Evolutionary conservation across 2,888 invertebrate species (phyloP), one percentile per base, ranked within the genome.

Genomic region (Acanthacorydalis orientalis): DNA sequence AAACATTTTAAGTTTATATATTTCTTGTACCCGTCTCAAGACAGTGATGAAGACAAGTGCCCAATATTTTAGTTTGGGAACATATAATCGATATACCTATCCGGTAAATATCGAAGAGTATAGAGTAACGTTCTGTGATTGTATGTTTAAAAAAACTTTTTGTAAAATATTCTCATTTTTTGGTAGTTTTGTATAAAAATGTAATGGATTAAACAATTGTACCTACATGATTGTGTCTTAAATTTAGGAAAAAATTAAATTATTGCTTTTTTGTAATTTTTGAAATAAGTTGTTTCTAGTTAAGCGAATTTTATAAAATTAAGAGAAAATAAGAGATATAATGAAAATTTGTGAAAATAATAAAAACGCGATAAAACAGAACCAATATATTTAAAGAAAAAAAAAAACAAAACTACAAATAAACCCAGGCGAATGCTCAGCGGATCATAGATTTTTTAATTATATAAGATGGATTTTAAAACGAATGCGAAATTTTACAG

Each of bases 201-300:
- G n/a, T 15, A 15, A 41, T 12, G 31, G 31, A 43, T 31, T 23
- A 43, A 46, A 44, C 32, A 23, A 33, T 34, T 43, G 47, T 47
- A 47, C 47, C 47, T 47, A 47, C 38, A 42, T 40, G 38, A 31
- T 34, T 39, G 47, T 47, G 47, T 47, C 47, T 47, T 47, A 47
- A 42, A 43, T 43, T 47, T 43, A 43, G 43, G 43, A 47, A 43
- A 46, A 44, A 46, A 12, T 46, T 35, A 37, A 37, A 37, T 37
- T 37, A 37, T 37, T 37, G 12, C 15, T 11, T 43, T 31, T 31
- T 31, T n/a, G 31, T 31, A 43, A 43, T 31, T n/a, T 23, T 9
- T 9, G 16, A 15, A 43, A 43, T 31, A 31, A 43, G 31, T 23
- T 43, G 12, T 31, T 43, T 43, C 12, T 31, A 43, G 31, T 43